These are phyloP conservation scores for Sarcophaga peregrina DNA, from an alignment of 1,140 invertebrate genomes.

Conservation along the genomic window DNA sequence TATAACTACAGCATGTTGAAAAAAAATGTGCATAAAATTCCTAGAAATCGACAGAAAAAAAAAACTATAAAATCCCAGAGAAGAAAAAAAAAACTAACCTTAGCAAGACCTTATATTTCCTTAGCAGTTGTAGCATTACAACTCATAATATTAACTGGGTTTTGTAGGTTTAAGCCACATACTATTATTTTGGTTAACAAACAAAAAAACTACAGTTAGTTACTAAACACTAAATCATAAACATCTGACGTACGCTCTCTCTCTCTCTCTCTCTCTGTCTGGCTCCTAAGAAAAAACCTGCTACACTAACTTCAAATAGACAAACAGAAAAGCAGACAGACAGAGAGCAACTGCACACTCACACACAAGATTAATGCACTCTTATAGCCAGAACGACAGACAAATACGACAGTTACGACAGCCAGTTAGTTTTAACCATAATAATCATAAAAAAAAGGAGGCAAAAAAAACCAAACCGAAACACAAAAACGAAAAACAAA, in stretches of 20 bases:
- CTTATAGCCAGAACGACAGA: too few relatives aligned
- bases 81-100: neutral
- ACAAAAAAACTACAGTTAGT: conserved; percentile 35
- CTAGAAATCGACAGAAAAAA: conserved; percentile 30
- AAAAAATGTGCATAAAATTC: conserved; percentile 43
- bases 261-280: too few relatives aligned
- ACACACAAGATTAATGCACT: neutral
- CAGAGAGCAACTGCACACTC: neutral
- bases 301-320: conserved; percentile 7
- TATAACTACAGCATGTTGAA: too few relatives aligned
- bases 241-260: neutral
- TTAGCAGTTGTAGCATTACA: too few relatives aligned
- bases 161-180: neutral
- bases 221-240: conserved; percentile 41
- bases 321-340: neutral
- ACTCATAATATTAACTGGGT: too few relatives aligned
- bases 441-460: neutral
- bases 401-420: neutral
- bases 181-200: neutral
- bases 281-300: neutral
- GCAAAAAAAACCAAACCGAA: too few relatives aligned
- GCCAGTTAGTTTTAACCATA: conserved; percentile 13
- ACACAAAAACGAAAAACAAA: too few relatives aligned
- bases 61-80: neutral
- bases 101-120: neutral